phyloP scores from a whole-genome alignment of 2,797 vertebrate species.

The Enteromius anoplus region DNA sequence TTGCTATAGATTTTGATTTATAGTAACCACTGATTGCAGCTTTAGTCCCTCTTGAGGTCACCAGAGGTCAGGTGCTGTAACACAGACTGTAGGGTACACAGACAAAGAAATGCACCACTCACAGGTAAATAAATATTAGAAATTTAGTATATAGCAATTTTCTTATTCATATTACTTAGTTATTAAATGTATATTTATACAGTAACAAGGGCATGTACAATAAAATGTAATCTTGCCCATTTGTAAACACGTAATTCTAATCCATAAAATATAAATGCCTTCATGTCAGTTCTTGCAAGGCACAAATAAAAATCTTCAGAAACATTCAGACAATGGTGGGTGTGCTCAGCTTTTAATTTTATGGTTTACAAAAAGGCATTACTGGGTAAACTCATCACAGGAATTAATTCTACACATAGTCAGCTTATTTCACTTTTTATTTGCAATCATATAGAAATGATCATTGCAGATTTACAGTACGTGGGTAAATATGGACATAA shows the following conservation, averaged over 20 bases:
- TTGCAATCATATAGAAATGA: constrained; percentile 15
- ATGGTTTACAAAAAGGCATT: background rate
- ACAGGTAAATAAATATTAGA: background rate
- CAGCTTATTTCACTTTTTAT: background rate
- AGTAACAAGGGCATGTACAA: background rate
- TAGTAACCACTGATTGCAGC: background rate
- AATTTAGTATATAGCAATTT: background rate
- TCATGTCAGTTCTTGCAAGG: background rate
- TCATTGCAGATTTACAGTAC: background rate
- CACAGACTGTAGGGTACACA: background rate
- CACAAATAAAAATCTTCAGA: background rate
- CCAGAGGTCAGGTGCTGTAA: background rate
- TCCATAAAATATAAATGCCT: background rate
- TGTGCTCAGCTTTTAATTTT: constrained; percentile 4
- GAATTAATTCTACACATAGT: background rate
- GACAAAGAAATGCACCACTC: background rate
- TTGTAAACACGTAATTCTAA: background rate
- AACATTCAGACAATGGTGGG: background rate
- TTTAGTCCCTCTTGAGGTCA: background rate
- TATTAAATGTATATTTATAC: background rate
- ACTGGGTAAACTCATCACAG: background rate
- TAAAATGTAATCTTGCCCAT: background rate
- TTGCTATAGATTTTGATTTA: background rate
- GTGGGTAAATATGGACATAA: constrained; percentile 15
- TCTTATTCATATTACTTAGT: background rate